Base-by-base conservation (phyloP, 2,113 vertebrate species). In the Phasianus colchicus region DNA sequence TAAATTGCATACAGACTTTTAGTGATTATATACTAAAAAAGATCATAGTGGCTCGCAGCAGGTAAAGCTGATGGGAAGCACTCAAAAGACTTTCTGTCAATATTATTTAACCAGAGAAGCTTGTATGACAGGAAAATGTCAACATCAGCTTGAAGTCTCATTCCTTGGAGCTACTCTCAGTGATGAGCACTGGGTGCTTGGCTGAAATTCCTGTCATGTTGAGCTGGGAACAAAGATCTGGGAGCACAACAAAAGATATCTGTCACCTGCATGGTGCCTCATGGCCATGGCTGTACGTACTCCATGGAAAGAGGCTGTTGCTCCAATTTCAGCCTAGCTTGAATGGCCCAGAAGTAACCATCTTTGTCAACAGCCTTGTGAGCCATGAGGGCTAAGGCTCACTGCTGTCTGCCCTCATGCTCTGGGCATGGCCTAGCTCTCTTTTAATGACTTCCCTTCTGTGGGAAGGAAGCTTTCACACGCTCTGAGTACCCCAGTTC, bases 341-440 rank as follows among this genome's bases (percentile, higher is more conserved):
- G 18, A 30, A 47, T 89, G 42, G 6, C 50, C 57, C 11, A 89
- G 52, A 78, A 24, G 34, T 36, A 91, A 57, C 22, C 2, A 1
- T 20, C 1, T 36, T 64, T 16, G 13, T 86, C 70, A n/a, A 20
- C 19, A 12, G 30, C 77, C 40, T 27, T 63, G 24, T 25, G 24
- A 38, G 14, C 36, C 24, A 11, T 27, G 25, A 40, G 34, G 61
- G 34, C 30, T 20, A 11, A 57, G 55, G 55, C 30, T 38, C 5
- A 29, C 32, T 75, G 11, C 61, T 73, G 54, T 17, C 36, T 32
- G 11, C 19, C 7, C 11, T 60, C 21, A 20, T 27, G 42, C 40
- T 73, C 50, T 24, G 13, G 0, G 2, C 0, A 3, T 0, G 2
- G 6, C 7, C 1, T 1, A 3, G 61, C 7, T 40, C 21, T 57